Evolutionary conservation across 2,888 invertebrate species (phyloP).

Genomic region (Cheilosia impressa): DNA sequence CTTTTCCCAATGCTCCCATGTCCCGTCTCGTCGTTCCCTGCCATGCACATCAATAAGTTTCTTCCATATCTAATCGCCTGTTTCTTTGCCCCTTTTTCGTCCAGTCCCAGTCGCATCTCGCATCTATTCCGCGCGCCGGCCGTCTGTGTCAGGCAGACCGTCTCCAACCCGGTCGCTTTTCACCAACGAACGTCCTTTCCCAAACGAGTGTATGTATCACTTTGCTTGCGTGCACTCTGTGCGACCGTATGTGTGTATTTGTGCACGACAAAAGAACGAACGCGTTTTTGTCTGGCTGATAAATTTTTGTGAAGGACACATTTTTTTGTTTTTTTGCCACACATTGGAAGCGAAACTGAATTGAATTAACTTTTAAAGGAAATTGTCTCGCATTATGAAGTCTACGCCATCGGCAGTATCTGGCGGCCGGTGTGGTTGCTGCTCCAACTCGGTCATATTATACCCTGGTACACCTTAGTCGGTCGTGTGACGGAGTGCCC

Average conservation of each 20-base stretch:
- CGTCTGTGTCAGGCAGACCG: conserved; percentile 6
- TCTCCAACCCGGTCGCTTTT: not conserved
- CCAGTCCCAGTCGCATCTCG: conserved; percentile 16
- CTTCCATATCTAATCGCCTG: conserved; percentile 51
- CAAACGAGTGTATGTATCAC: not conserved
- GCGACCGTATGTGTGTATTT: not conserved
- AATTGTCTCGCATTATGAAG: conserved; percentile 67
- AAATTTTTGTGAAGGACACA: conserved; percentile 73
- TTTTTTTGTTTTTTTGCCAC: conserved; percentile 62
- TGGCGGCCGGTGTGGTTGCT: not conserved
- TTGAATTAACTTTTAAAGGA: conserved; percentile 72
- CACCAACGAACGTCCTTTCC: conserved; percentile 7
- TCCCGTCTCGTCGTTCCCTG: too few species aligned
- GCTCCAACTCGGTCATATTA: conserved; percentile 14
- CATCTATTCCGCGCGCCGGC: conserved; percentile 6
- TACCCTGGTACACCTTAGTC: conserved; percentile 8
- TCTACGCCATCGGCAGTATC: conserved; percentile 28
- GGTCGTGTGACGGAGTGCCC: conserved; percentile 52
- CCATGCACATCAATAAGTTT: conserved; percentile 11
- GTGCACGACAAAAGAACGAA: conserved; percentile 3
- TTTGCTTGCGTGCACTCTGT: conserved; percentile 15
- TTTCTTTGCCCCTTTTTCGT: conserved; percentile 22
- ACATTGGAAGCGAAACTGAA: conserved; percentile 38
- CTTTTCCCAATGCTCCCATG: conserved; percentile 15
- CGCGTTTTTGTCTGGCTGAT: conserved; percentile 59